A percentile compares a stretch with the other conserved stretches of the same genome.
Evolutionary conservation across 2,797 vertebrate species (phyloP).

Genomic region (Hemitrygon akajei): DNA sequence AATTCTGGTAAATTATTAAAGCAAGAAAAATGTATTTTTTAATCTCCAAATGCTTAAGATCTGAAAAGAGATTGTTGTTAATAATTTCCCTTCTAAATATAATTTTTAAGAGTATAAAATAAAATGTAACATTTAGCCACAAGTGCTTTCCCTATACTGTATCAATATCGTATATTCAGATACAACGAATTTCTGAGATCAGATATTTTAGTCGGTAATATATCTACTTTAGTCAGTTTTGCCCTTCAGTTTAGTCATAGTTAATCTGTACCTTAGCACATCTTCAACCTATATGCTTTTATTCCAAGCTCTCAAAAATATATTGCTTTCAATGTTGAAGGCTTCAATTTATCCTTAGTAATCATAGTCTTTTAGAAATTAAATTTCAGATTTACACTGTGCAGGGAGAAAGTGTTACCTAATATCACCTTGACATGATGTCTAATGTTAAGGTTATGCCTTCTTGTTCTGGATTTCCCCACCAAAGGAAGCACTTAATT

Average conservation of each 20-base stretch:
- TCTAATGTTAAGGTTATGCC: not conserved
- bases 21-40: not conserved
- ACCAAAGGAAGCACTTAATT: not conserved
- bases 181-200: not conserved
- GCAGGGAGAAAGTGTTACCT: not conserved
- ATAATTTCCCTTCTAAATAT: not conserved
- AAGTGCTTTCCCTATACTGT: not conserved
- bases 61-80: not conserved
- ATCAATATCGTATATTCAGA: not conserved
- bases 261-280: not conserved
- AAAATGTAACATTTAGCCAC: not conserved
- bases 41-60: not conserved
- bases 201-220: not conserved
- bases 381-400: not conserved
- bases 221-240: not conserved
- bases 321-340: not conserved
- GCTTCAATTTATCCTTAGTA: not conserved
- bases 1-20: not conserved
- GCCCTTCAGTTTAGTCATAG: not conserved
- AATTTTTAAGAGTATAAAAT: not conserved
- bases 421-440: not conserved
- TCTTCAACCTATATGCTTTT: not conserved
- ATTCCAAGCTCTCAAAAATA: not conserved
- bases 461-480: not conserved
- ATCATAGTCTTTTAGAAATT: not conserved